A percentile compares a stretch with the other conserved stretches of the same genome.
Evolutionary conservation across 2,888 invertebrate species (phyloP).

Genomic region (Silvanus unidentatus): DNA sequence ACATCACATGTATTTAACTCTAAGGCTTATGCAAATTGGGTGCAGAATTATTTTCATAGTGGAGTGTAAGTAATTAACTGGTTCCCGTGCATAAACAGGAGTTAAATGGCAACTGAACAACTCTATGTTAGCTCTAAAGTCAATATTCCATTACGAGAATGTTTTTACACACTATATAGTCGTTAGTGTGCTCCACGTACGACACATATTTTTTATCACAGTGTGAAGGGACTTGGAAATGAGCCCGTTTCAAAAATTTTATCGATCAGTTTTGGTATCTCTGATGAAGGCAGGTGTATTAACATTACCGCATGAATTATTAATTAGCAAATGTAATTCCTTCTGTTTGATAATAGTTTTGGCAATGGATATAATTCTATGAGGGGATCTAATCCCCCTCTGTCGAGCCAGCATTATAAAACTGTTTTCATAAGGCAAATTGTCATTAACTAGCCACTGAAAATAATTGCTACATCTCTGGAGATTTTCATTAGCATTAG

Average conservation of each 20-base stretch:
- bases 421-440: no score
- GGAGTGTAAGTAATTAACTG: constrained; percentile 7
- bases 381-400: no score
- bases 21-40: background rate
- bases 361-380: no score
- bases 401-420: no score
- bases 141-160: constrained; percentile 20
- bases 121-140: constrained; percentile 15
- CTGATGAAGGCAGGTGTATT: no score
- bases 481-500: constrained; percentile 9
- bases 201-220: constrained; percentile 11
- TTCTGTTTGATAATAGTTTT: no score
- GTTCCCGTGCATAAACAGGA: constrained; percentile 6
- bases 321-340: no score
- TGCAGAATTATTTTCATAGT: constrained; percentile 4
- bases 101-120: constrained; percentile 13
- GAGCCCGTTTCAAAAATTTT: no score
- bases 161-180: constrained; percentile 16
- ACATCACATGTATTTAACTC: no score
- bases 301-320: no score
- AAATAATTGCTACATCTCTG: constrained; percentile 7
- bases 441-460: constrained; percentile 4
- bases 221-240: no score
- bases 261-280: no score
- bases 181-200: constrained; percentile 17